Evolutionary conservation across 2,797 vertebrate genomes (phyloP), one percentile per base, ranked within the genome.

Genomic region (Vespertilio murinus): DNA sequence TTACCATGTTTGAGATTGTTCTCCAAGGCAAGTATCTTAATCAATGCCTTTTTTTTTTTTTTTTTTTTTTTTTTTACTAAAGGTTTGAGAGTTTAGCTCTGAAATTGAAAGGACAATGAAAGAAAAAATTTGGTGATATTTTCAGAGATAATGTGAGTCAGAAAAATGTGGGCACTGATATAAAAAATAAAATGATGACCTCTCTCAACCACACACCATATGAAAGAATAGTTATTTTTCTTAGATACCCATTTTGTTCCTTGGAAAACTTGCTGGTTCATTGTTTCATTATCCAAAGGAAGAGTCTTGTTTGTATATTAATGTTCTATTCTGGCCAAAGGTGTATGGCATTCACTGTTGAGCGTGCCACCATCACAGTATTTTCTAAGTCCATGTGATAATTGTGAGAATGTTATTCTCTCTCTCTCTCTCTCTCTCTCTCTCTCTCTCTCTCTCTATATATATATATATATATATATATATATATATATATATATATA

Each of bases 301-400:
- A 70, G 28, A 69, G 6, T 38, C 30, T 20, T 54, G 8, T n/a
- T 97, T 97, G 67, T 95, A 33, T 97, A 93, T 97, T 96, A 95
- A 28, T 79, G 82, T 94, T 97, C 8, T 82, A 97, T 97, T 97
- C 1, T 84, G 93, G 74, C 9, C 81, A 96, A 95, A 93, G 92
- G 91, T 81, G 79, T 83, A 90, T 92, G 95, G 96, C 95, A 93
- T 87, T 74, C 82, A 88, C 23, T 47, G 54, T 87, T 83, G 28
- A 13, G 1, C 52, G 73, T 97, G 93, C 96, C 96, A 95, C 88
- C 79, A 67, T 92, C 83, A 91, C 22, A 94, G 85, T 92, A 79
- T 80, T 97, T 0, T 96, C 97, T 97, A 89, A 85, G 95, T 97
- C 91, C 96, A 95, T 97, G 95, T 95, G 90, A 45, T 96, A 94